Evolutionary conservation across 2,888 invertebrate species (phyloP).

Genomic region (Margaritifera margaritifera): DNA sequence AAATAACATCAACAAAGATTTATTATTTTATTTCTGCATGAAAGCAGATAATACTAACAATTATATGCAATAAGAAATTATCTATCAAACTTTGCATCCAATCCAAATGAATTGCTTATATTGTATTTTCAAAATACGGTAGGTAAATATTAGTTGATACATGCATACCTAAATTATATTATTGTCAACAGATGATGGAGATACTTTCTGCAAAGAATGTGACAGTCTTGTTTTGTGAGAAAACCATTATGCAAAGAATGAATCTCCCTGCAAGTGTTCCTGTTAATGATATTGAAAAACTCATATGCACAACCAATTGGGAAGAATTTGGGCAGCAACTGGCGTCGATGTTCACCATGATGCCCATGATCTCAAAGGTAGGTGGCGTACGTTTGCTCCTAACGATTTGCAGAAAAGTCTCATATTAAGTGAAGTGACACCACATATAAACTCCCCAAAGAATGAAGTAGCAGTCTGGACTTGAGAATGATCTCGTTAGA

Average conservation of each 20-base stretch:
- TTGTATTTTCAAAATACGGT: neutral
- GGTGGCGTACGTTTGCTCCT: neutral
- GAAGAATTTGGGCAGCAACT: slow-evolving; percentile 23
- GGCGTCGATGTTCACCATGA: slow-evolving; percentile 13
- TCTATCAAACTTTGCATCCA: too few relatives aligned
- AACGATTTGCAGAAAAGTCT: too few relatives aligned
- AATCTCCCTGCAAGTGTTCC: slow-evolving; percentile 39
- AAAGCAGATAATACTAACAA: too few relatives aligned
- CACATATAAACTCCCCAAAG: too few relatives aligned
- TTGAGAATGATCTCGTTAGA: too few relatives aligned
- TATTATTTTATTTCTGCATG: too few relatives aligned
- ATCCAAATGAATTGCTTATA: too few relatives aligned
- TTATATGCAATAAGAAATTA: too few relatives aligned
- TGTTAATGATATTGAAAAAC: slow-evolving; percentile 31
- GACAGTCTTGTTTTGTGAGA: slow-evolving; percentile 36
- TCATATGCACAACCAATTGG: slow-evolving; percentile 51
- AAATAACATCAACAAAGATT: too few relatives aligned
- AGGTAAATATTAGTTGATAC: neutral
- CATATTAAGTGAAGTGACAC: too few relatives aligned
- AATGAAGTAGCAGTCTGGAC: too few relatives aligned
- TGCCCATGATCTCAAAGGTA: slow-evolving; percentile 31
- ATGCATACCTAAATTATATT: neutral
- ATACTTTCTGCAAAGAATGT: slow-evolving; percentile 9
- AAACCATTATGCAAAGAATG: slow-evolving; percentile 34
- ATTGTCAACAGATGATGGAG: neutral